Evolutionary conservation across 1,140 invertebrate genomes (phyloP).

Genomic region (Asbolus verrucosus): DNA sequence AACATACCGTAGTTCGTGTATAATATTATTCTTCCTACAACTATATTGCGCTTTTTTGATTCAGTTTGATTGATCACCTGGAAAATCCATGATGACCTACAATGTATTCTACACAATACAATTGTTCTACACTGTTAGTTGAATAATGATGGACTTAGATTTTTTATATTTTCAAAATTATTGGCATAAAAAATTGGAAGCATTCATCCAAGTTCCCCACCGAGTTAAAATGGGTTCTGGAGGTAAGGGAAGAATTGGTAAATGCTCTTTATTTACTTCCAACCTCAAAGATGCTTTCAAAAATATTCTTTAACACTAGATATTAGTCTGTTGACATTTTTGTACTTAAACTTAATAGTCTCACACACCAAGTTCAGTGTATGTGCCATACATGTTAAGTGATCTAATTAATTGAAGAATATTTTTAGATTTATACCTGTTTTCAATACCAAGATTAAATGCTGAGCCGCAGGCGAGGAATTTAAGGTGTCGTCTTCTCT

Average conservation of each 20-base stretch:
- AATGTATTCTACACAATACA: too few relatives aligned
- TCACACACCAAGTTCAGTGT: constrained; percentile 43
- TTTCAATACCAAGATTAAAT: too few relatives aligned
- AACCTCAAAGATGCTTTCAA: constrained; percentile 36
- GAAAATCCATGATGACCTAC: too few relatives aligned
- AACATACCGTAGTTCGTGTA: too few relatives aligned
- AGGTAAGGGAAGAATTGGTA: constrained; percentile 17
- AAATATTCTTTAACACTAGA: constrained; percentile 40
- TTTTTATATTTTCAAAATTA: constrained; percentile 17
- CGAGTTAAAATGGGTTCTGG: constrained; percentile 20
- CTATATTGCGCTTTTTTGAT: too few relatives aligned
- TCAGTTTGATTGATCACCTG: too few relatives aligned
- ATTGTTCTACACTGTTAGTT: too few relatives aligned
- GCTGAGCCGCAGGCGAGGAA: too few relatives aligned
- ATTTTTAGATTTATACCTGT: constrained; percentile 44
- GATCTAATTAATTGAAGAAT: constrained; percentile 46
- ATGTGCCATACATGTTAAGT: constrained; percentile 46
- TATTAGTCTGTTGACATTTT: constrained; percentile 46
- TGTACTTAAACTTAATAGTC: constrained; percentile 38
- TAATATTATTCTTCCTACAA: too few relatives aligned
- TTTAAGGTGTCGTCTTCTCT: too few relatives aligned
- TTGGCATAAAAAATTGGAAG: constrained; percentile 4
- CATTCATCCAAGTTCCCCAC: constrained; percentile 18
- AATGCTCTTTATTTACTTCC: constrained; percentile 19
- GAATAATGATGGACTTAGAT: not conserved